Percentiles rank a stretch among this genome's conserved stretches.
Evolutionary conservation across 1,140 invertebrate species (phyloP).

Genomic region (Drosophila orena): DNA sequence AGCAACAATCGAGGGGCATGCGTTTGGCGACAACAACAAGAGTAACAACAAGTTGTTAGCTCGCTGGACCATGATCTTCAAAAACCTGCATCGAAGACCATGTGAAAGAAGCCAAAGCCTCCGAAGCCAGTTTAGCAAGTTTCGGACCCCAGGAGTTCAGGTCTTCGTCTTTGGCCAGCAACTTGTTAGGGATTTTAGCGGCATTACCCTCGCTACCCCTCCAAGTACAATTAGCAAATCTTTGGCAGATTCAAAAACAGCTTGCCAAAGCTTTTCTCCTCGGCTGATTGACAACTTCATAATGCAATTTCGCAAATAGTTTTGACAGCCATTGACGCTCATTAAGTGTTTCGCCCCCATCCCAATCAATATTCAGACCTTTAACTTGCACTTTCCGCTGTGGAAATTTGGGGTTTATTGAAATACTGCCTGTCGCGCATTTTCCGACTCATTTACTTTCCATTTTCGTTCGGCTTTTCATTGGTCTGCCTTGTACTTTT

Average conservation of each 20-base stretch:
- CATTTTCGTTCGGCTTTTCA: conserved; percentile 27
- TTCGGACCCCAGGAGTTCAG: conserved; percentile 39
- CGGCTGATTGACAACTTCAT: conserved; percentile 28
- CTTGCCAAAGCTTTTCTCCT: conserved; percentile 13
- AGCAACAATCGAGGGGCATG: conserved; percentile 28
- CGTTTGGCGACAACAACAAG: conserved; percentile 59
- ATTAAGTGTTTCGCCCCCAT: background rate
- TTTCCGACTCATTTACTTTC: conserved; percentile 29
- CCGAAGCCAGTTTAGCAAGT: conserved; percentile 74
- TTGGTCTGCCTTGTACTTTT: conserved; percentile 28
- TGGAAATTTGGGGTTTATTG: conserved; percentile 15
- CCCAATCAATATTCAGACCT: conserved; percentile 6
- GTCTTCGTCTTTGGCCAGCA: conserved; percentile 12
- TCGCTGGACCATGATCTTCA: conserved; percentile 75
- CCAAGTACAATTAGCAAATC: conserved; percentile 31
- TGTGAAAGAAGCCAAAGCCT: conserved; percentile 58
- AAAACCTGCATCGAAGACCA: conserved; percentile 73
- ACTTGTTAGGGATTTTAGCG: conserved; percentile 37
- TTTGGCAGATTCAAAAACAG: background rate
- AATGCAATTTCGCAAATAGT: conserved; percentile 2
- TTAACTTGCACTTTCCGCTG: conserved; percentile 31
- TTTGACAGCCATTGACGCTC: conserved; percentile 6
- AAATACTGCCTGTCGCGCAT: background rate
- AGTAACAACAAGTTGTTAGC: conserved; percentile 58
- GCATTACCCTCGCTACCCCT: background rate